phyloP scores from a whole-genome alignment of 2,888 invertebrate species.

The Chrysodeixis includens region DNA sequence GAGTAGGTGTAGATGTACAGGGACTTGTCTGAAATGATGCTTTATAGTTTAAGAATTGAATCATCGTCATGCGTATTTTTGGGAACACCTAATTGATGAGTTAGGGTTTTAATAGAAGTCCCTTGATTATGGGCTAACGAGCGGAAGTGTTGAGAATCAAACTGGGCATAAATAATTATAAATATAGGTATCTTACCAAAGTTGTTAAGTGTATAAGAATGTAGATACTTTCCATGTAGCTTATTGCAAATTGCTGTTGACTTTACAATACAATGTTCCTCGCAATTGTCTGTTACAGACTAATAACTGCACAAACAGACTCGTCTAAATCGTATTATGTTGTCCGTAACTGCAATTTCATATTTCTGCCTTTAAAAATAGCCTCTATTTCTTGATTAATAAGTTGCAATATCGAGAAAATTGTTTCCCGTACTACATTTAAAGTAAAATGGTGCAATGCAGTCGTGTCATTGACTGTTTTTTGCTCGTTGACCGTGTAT shows the following conservation, averaged over 20 bases:
- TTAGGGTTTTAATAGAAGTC: too few species aligned
- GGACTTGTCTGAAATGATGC: background rate
- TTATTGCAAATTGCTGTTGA: background rate
- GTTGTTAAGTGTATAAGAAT: too few species aligned
- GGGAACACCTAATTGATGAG: too few species aligned
- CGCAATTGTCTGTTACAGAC: background rate
- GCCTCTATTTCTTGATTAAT: constrained; percentile 11
- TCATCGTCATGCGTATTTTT: too few species aligned
- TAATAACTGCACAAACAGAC: background rate
- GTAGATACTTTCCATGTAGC: too few species aligned
- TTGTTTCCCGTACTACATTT: constrained; percentile 23
- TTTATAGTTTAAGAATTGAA: too few species aligned
- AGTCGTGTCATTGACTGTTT: constrained; percentile 51
- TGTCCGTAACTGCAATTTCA: constrained; percentile 1
- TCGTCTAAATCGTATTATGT: constrained; percentile 4
- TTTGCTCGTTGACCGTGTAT: constrained; percentile 40
- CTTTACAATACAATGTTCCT: background rate
- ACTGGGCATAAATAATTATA: too few species aligned
- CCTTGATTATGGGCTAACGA: too few species aligned
- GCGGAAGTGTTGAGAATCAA: too few species aligned
- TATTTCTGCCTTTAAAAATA: background rate
- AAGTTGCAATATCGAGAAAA: constrained; percentile 8
- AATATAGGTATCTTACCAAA: too few species aligned
- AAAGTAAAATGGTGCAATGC: constrained; percentile 49
- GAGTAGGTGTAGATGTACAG: too few species aligned